Evolutionary conservation across 2,888 invertebrate species (phyloP).

Genomic region (Griposia aprilina): DNA sequence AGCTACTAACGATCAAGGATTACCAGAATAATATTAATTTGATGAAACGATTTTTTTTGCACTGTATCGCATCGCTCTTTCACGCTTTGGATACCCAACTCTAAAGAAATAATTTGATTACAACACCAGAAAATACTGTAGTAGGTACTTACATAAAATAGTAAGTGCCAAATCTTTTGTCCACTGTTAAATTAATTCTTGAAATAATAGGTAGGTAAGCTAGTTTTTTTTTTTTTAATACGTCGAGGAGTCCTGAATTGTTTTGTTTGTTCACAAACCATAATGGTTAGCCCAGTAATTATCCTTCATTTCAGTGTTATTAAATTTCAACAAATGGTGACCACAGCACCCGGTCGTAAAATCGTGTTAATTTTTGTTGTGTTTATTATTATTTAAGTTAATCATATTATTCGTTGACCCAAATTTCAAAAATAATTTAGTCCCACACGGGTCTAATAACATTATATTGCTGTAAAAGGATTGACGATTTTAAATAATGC

Average conservation of each 20-base stretch:
- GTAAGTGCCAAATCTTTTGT: no score
- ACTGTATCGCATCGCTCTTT: no score
- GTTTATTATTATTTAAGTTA: conserved; percentile 8
- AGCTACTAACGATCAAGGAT: no score
- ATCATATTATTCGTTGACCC: not conserved
- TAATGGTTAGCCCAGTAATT: not conserved
- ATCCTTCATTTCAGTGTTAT: not conserved
- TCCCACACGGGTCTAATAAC: not conserved
- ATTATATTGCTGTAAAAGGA: not conserved
- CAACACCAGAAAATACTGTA: no score
- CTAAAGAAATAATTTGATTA: no score
- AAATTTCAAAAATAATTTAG: not conserved
- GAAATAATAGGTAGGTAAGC: no score
- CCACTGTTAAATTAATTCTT: no score
- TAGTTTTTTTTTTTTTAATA: no score
- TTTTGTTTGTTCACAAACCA: conserved; percentile 1
- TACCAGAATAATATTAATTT: no score
- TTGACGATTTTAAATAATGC: not conserved
- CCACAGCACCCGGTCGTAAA: conserved; percentile 14
- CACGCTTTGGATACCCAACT: no score
- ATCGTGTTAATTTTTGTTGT: not conserved
- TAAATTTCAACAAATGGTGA: not conserved
- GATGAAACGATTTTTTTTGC: no score
- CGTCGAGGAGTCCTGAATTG: not conserved
- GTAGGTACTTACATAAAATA: no score